phyloP scores from a whole-genome alignment of 2,888 invertebrate species.

The Digitonthophagus gazella region DNA sequence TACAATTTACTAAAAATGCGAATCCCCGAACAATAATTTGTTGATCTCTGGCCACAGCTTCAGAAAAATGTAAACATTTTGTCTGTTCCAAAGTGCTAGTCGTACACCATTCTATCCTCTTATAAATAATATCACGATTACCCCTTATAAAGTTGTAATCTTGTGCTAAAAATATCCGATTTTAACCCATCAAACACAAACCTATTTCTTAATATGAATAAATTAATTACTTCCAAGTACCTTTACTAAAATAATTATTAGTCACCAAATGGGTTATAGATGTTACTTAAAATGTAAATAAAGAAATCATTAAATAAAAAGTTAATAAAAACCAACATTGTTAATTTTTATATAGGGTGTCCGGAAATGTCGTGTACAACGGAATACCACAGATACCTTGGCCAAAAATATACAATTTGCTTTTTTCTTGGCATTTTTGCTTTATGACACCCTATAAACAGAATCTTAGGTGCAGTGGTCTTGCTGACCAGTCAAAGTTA shows the following conservation, averaged over 20 bases:
- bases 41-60: slow-evolving; percentile 3
- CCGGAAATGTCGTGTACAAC: no score
- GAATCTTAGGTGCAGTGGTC: no score
- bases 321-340: background rate
- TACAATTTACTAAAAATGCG: slow-evolving; percentile 9
- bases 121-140: background rate
- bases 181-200: background rate
- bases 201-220: background rate
- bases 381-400: no score
- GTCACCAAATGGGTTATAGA: slow-evolving; percentile 5
- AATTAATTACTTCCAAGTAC: slow-evolving; percentile 3
- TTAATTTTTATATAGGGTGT: no score
- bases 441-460: no score
- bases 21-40: slow-evolving; percentile 2
- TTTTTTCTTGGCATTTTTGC: no score
- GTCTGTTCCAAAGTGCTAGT: slow-evolving; percentile 7
- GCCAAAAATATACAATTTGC: no score
- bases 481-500: no score
- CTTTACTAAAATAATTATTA: background rate
- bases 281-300: background rate
- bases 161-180: slow-evolving; percentile 11
- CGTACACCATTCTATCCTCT: slow-evolving; percentile 14
- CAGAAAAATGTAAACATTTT: slow-evolving; percentile 6
- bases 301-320: background rate
- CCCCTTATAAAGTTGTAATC: slow-evolving; percentile 1